Evolutionary conservation across 2,797 vertebrate species (phyloP).

Genomic region (Iguana delicatissima): DNA sequence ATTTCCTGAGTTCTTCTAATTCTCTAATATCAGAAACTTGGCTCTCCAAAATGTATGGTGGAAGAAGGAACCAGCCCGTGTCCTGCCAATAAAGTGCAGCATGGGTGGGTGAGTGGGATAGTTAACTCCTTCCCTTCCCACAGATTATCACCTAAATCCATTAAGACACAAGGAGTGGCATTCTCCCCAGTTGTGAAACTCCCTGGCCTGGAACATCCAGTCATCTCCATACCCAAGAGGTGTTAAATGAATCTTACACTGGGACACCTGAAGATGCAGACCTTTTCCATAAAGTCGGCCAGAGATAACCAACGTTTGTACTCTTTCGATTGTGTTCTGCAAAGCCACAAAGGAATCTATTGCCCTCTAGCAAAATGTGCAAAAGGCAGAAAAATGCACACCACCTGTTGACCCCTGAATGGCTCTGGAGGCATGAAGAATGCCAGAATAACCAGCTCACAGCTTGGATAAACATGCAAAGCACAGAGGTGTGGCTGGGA

Average conservation of each 20-base stretch:
- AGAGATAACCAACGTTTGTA: neutral
- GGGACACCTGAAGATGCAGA: neutral
- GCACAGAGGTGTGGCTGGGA: slow-evolving; percentile 17
- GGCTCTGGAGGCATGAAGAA: slow-evolving; percentile 38
- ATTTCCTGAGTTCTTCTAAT: neutral
- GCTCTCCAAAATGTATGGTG: neutral
- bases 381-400: slow-evolving; percentile 38
- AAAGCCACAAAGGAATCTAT: neutral
- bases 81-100: neutral
- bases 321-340: neutral
- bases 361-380: slow-evolving; percentile 16
- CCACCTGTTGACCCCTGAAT: slow-evolving; percentile 60
- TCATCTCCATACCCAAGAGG: neutral
- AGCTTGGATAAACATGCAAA: neutral
- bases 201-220: neutral
- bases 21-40: neutral
- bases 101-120: too few species aligned
- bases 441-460: slow-evolving; percentile 23
- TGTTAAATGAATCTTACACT: neutral
- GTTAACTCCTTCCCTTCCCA: too few species aligned
- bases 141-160: neutral
- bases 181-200: neutral
- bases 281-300: neutral
- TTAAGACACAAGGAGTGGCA: neutral
- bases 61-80: too few species aligned